Percentiles rank a stretch among this genome's conserved stretches.
Evolutionary conservation across 1,140 invertebrate species (phyloP).

Genomic region (Brachionus koreanus): DNA sequence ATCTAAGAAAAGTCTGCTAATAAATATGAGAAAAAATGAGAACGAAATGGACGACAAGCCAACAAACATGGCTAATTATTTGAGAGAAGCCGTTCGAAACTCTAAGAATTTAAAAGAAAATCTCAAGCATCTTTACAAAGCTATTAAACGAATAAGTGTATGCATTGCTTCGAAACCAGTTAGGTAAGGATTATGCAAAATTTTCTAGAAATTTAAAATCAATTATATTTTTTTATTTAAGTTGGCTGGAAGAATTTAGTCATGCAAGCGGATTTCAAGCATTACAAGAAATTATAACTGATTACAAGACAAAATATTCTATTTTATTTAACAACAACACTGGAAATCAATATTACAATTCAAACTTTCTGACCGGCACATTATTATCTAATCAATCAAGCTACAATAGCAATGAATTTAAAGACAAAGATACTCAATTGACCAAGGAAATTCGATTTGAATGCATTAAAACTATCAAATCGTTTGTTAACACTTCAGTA

Average conservation of each 20-base stretch:
- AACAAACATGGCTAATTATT: conserved; percentile 11
- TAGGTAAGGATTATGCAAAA: background rate
- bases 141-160: conserved; percentile 31
- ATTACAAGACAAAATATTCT: conserved; percentile 43
- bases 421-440: conserved; percentile 35
- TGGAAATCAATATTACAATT: conserved; percentile 42
- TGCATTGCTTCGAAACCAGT: conserved; percentile 39
- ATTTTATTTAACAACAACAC: background rate
- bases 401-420: conserved; percentile 19
- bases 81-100: conserved; percentile 29
- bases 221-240: background rate
- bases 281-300: conserved; percentile 26
- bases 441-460: conserved; percentile 38
- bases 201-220: background rate
- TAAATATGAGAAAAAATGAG: conserved; percentile 43
- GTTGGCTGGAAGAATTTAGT: conserved; percentile 39
- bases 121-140: conserved; percentile 21
- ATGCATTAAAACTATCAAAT: conserved; percentile 39
- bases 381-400: background rate
- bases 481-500: conserved; percentile 29
- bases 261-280: conserved; percentile 29
- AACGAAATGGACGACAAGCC: conserved; percentile 39
- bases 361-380: background rate
- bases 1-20: conserved; percentile 27
- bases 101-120: conserved; percentile 41